Conservation (phyloP, 2,113 vertebrate genomes). For the Antechinus stuartii region DNA sequence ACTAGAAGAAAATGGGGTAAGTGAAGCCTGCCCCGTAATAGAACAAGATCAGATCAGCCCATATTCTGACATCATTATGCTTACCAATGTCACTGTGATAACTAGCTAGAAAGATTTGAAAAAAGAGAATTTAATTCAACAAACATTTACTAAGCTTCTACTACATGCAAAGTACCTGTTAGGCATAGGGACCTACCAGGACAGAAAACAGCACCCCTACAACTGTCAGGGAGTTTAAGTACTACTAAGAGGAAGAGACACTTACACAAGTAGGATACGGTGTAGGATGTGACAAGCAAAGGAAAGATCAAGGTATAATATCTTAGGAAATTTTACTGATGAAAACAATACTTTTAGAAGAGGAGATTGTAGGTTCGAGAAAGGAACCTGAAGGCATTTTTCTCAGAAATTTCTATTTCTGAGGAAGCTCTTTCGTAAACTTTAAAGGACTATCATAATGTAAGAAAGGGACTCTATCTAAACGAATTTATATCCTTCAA, state of each 20-base stretch:
- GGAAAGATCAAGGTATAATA: not conserved
- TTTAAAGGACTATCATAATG: not conserved
- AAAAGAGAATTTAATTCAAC: conserved; percentile 7
- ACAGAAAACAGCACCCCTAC: not conserved
- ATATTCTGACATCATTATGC: not conserved
- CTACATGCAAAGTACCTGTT: not conserved
- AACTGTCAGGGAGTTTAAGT: not conserved
- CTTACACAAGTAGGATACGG: not conserved
- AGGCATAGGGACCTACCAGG: not conserved
- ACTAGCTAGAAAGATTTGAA: not conserved
- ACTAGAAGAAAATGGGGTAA: conserved; percentile 93
- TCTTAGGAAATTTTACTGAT: not conserved
- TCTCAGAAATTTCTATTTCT: not conserved
- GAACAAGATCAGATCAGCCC: not conserved
- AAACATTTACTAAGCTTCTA: not conserved
- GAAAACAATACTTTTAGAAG: not conserved
- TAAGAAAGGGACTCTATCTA: not conserved
- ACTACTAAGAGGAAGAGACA: not conserved
- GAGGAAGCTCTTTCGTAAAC: not conserved
- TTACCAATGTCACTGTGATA: not conserved
- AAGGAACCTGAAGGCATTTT: not conserved
- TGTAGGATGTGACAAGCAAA: not conserved
- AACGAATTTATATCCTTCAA: not conserved
- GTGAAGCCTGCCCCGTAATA: conserved; percentile 51
- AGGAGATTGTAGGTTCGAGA: not conserved